A percentile compares a stretch with the other conserved stretches of the same genome.
Evolutionary conservation across 2,797 vertebrate genomes (phyloP).

Genomic region (Channallabes apus): DNA sequence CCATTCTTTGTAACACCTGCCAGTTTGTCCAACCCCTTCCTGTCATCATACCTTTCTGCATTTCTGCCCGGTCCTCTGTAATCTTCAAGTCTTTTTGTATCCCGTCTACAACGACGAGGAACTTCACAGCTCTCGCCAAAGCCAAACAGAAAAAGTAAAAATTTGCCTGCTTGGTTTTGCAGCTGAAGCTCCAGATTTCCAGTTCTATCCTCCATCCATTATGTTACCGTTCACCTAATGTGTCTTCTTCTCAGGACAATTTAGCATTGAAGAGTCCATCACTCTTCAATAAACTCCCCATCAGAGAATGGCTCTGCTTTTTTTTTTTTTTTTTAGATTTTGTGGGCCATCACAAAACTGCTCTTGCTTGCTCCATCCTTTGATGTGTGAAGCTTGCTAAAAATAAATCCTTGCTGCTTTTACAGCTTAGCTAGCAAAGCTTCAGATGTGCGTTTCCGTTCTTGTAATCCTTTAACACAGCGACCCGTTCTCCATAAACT

Average conservation of each 20-base stretch:
- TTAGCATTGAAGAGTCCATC: conserved; percentile 36
- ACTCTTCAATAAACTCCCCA: conserved; percentile 9
- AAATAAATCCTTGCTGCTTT: background rate
- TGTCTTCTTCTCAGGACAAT: background rate
- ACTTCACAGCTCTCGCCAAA: conserved; percentile 34
- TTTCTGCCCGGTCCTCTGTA: conserved; percentile 37
- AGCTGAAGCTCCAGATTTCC: conserved; percentile 41
- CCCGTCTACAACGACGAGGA: conserved; percentile 35
- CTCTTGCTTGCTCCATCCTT: background rate
- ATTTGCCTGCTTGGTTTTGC: conserved; percentile 1
- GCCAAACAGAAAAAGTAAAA: conserved; percentile 38
- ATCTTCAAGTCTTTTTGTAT: conserved; percentile 46
- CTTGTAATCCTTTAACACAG: conserved; percentile 24
- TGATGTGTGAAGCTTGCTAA: background rate
- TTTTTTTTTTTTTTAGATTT: conserved; percentile 33
- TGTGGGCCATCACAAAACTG: conserved; percentile 32
- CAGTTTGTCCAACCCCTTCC: too few relatives aligned
- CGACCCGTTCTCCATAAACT: background rate
- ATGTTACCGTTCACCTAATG: conserved; percentile 36
- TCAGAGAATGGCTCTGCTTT: conserved; percentile 18
- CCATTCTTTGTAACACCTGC: conserved; percentile 43
- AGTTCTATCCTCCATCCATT: conserved; percentile 25
- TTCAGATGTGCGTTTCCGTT: conserved; percentile 54
- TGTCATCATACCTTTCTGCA: too few relatives aligned
- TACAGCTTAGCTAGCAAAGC: conserved; percentile 28